Percentiles rank a stretch among this genome's conserved stretches.
Conservation (phyloP, 2,888 invertebrate species). For the Oxytorus armatus region DNA sequence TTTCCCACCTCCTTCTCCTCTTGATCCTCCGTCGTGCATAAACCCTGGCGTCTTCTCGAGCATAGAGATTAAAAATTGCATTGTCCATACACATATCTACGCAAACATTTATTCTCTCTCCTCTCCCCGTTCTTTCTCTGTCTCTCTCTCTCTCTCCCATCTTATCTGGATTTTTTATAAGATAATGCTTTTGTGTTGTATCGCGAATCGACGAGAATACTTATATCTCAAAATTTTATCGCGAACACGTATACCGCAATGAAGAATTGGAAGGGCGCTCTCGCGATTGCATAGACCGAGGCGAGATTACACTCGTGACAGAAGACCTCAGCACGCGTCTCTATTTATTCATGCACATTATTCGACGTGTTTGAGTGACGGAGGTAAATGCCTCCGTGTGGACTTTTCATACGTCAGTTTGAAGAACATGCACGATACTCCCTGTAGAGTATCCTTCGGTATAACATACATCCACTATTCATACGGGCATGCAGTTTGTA, state of each 20-base stretch:
- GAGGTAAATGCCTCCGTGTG: conserved; percentile 11
- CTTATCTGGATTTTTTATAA: too few relatives aligned
- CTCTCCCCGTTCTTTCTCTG: background rate
- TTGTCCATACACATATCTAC: conserved; percentile 17
- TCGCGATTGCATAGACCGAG: background rate
- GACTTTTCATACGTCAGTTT: background rate
- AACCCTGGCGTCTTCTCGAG: conserved; percentile 39
- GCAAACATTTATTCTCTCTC: conserved; percentile 17
- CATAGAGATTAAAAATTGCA: conserved; percentile 53
- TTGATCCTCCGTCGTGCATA: conserved; percentile 27
- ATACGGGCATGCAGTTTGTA: conserved; percentile 6
- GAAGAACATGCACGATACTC: background rate
- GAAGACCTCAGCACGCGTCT: conserved; percentile 1
- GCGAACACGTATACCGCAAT: background rate
- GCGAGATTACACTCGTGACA: background rate
- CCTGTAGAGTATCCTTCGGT: background rate
- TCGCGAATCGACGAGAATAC: background rate
- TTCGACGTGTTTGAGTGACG: background rate
- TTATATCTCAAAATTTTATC: background rate
- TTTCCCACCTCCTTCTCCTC: conserved; percentile 18
- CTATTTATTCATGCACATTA: conserved; percentile 11
- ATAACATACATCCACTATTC: background rate
- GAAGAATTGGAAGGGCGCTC: background rate
- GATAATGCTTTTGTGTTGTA: conserved; percentile 1
- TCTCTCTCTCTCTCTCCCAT: too few relatives aligned